A percentile compares a stretch with the other conserved stretches of the same genome.
These are phyloP conservation scores for Xenopus borealis DNA, from an alignment of 2,113 vertebrate genomes.

Conservation along the genomic window DNA sequence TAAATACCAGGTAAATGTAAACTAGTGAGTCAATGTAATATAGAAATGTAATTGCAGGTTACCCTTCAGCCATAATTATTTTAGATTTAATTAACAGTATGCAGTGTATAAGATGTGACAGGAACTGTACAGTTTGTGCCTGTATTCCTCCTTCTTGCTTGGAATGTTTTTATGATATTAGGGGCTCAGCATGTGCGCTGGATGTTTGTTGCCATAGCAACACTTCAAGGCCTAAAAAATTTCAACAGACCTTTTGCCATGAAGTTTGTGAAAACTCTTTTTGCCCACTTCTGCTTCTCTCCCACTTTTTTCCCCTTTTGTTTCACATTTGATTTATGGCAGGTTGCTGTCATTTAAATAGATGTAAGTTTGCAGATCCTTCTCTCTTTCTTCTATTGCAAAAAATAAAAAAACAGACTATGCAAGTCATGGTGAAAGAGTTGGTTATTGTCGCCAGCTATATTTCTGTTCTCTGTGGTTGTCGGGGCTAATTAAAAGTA, in stretches of 20 bases:
- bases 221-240: constrained; percentile 57
- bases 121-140: neutral
- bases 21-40: neutral
- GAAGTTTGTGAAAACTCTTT: constrained; percentile 67
- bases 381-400: constrained; percentile 65
- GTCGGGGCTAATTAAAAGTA: constrained; percentile 97
- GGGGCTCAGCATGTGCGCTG: constrained; percentile 52
- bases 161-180: constrained; percentile 65
- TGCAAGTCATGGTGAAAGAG: constrained; percentile 88
- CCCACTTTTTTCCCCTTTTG: constrained; percentile 64
- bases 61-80: neutral
- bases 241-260: constrained; percentile 63
- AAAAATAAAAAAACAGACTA: constrained; percentile 68
- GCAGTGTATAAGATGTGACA: neutral
- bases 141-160: constrained; percentile 49
- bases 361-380: constrained; percentile 71
- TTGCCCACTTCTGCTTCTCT: constrained; percentile 60
- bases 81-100: neutral
- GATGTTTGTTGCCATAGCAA: constrained; percentile 72
- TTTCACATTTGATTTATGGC: constrained; percentile 74
- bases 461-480: constrained; percentile 96
- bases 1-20: neutral
- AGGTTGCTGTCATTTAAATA: constrained; percentile 73
- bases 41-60: neutral
- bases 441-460: constrained; percentile 92